phyloP scores from a whole-genome alignment of 1,140 invertebrate genomes.

The Euura saliciscinereae region DNA sequence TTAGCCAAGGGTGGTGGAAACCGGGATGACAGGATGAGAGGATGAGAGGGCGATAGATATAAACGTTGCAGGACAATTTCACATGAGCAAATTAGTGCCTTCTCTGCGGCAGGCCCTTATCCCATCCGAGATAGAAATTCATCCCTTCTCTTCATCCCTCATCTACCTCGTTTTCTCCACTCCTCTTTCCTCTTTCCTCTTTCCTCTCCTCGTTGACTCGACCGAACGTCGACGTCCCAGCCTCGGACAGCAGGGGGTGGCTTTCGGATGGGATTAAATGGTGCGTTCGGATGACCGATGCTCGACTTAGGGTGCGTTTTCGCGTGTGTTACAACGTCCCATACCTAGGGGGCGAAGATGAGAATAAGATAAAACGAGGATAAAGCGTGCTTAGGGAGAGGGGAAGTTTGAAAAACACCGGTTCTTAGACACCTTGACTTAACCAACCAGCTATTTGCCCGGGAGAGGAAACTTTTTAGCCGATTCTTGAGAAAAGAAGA shows the following conservation, averaged over 20 bases:
- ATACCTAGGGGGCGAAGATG: not conserved
- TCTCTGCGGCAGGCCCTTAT: not conserved
- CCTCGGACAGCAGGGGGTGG: not conserved
- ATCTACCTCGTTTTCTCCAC: not conserved
- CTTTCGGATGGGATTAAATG: not conserved
- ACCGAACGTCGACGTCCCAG: not conserved
- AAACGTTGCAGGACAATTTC: conserved; percentile 7
- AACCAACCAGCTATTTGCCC: no score
- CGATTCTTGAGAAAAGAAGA: not conserved
- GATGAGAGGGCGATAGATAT: not conserved
- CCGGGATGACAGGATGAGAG: no score
- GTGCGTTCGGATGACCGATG: conserved; percentile 6
- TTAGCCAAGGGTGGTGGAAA: no score
- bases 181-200: not conserved
- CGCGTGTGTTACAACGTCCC: not conserved
- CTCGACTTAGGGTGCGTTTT: conserved; percentile 3
- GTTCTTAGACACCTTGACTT: no score
- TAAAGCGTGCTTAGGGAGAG: not conserved
- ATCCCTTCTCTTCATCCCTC: not conserved
- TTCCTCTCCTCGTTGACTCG: not conserved
- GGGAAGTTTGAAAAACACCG: not conserved
- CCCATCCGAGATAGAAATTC: not conserved
- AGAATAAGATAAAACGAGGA: conserved; percentile 4
- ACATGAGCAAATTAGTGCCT: conserved; percentile 2
- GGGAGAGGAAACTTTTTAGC: not conserved